These are phyloP conservation scores for Polia nebulosa DNA, from an alignment of 2,888 invertebrate species.

Conservation along the genomic window DNA sequence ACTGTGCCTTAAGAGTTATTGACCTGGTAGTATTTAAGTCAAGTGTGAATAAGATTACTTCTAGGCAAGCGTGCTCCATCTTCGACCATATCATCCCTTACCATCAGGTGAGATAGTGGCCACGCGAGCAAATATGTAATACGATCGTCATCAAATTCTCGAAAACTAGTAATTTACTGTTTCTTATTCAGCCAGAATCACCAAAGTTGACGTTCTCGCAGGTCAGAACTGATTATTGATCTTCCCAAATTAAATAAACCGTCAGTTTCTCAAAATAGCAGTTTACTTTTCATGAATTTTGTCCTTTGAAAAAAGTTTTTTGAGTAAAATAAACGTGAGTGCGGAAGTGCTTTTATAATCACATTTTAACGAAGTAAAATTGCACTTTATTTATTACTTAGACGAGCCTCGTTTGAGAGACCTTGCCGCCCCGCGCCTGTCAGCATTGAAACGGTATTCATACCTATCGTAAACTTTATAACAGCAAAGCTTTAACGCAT, in stretches of 20 bases:
- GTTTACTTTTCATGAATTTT: background rate
- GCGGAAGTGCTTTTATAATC: slow-evolving; percentile 16
- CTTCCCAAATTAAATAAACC: no score
- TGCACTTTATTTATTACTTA: slow-evolving; percentile 51
- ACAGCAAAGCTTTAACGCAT: slow-evolving; percentile 55
- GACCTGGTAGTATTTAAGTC: no score
- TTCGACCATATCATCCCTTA: no score
- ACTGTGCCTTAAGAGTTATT: no score
- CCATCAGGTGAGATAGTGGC: no score
- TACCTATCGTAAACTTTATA: slow-evolving; percentile 73
- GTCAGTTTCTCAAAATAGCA: background rate
- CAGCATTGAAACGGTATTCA: slow-evolving; percentile 80
- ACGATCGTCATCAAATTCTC: no score
- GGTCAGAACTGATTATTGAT: background rate
- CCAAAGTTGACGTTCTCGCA: background rate
- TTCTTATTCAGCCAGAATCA: background rate
- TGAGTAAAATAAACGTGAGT: background rate
- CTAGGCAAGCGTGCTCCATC: no score
- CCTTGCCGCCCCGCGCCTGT: slow-evolving; percentile 48
- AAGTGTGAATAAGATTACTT: no score
- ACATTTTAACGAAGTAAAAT: slow-evolving; percentile 19
- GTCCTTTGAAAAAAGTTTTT: background rate
- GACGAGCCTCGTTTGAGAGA: slow-evolving; percentile 63
- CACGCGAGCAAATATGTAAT: no score
- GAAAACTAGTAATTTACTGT: background rate